phyloP scores from a whole-genome alignment of 2,888 invertebrate species.

The Melanchra persicariae region DNA sequence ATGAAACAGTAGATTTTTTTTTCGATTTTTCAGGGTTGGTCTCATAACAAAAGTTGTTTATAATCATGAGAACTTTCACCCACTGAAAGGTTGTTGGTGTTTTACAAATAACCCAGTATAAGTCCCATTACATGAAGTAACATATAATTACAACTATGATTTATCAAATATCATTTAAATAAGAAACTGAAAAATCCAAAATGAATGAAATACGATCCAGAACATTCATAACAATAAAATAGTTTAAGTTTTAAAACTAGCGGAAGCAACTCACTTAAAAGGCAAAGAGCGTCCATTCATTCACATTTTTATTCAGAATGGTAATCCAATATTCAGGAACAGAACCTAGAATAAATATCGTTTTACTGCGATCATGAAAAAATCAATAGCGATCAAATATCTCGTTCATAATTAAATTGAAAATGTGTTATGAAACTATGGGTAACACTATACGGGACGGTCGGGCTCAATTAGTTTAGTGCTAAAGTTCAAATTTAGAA shows the following conservation, averaged over 20 bases:
- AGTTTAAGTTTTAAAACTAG: not conserved
- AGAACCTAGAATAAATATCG: slow-evolving; percentile 10
- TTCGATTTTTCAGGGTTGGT: too few species aligned
- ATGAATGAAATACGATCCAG: too few species aligned
- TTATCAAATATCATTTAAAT: too few species aligned
- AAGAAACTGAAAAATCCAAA: too few species aligned
- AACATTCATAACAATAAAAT: not conserved
- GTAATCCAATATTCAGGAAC: slow-evolving; percentile 23
- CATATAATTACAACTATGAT: too few species aligned
- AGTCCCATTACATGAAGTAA: too few species aligned
- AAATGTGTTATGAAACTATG: not conserved
- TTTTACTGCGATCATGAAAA: slow-evolving; percentile 1
- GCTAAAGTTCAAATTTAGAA: not conserved
- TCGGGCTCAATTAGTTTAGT: not conserved
- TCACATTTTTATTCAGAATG: slow-evolving; percentile 1
- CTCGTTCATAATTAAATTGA: not conserved
- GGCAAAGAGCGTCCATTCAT: not conserved
- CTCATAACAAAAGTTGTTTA: too few species aligned
- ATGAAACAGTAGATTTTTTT: too few species aligned
- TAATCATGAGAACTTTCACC: too few species aligned
- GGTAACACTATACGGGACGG: not conserved
- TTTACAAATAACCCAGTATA: too few species aligned
- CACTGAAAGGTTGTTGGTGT: too few species aligned
- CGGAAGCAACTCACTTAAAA: not conserved
- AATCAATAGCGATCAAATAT: slow-evolving; percentile 6